phyloP scores from a whole-genome alignment of 1,140 invertebrate genomes.

The Pentalonia nigronervosa region DNA sequence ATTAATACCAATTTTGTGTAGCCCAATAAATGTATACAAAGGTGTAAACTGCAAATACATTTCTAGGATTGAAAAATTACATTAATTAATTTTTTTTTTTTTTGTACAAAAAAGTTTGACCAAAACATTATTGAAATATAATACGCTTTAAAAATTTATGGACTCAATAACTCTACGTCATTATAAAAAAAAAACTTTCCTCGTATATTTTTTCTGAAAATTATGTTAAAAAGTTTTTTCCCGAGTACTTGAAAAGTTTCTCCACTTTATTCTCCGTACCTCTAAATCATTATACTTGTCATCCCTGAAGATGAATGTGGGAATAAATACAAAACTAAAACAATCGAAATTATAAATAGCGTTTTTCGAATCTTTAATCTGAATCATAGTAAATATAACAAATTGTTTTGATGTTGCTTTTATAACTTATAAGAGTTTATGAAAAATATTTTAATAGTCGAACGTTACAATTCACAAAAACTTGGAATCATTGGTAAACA shows the following conservation, averaged over 20 bases:
- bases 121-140: not conserved
- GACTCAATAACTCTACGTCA: constrained; percentile 6
- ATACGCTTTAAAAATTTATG: not conserved
- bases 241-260: not conserved
- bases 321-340: not conserved
- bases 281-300: constrained; percentile 1
- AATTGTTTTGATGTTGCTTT: not conserved
- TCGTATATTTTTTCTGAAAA: not conserved
- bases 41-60: not conserved
- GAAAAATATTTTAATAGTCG: not conserved
- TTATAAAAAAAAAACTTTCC: not conserved
- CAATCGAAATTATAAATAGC: not conserved
- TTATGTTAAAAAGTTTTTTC: constrained; percentile 22
- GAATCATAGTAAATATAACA: not conserved
- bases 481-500: too few species aligned
- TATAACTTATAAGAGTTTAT: not conserved
- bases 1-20: not conserved
- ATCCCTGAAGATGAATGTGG: not conserved
- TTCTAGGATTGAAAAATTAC: not conserved
- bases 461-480: too few species aligned
- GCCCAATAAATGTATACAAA: not conserved
- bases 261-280: not conserved
- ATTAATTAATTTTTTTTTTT: not conserved
- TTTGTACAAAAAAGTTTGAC: not conserved
- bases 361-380: not conserved